Base-by-base conservation (phyloP, 2,888 invertebrate species). In the Villa cingulata region DNA sequence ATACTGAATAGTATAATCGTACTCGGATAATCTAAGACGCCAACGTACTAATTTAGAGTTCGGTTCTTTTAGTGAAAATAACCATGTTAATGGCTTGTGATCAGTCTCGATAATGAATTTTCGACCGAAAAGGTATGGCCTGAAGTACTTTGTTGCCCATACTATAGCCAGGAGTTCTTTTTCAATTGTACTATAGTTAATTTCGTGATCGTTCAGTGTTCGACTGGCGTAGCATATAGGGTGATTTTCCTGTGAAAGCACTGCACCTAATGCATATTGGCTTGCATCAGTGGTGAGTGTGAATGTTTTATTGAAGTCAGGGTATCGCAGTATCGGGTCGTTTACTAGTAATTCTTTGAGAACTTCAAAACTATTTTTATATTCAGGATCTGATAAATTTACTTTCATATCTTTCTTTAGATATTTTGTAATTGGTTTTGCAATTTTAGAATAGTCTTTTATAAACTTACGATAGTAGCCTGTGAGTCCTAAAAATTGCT, bases 381-480 rank as follows among this genome's bases (percentile, higher is more conserved):
- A 49, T 37, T 48, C 43, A 7, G 45, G 34, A n/a, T 51, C 44
- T 7, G 41, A 41, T 43, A 48, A 41, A 44, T 48, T 41, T 10
- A 46, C 37, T 44, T 44, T 47, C 2, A 15, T 32, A 40, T 46
- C 38, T 38, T 52, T 54, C 40, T 51, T 53, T 14, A 51, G 32
- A n/a, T 37, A 49, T 48, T 36, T 48, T n/a, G 43, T 50, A 7
- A 38, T 38, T 38, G 40, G 40, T 5, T 40, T 40, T 15, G 40
- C 40, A 1, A 40, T 40, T 4, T 5, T 40, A 64, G 46, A 66
- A 67, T 45, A 58, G 57, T 16, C 64, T 36, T 36, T 67, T 65
- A 46, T 65, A 68, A 0, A 62, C 37, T 48, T 47, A 6, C 48
- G 18, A 29, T 51, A 51, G 32, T 53, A 48, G 16, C 50, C 46